Evolutionary conservation across 2,113 vertebrate species (phyloP), one percentile per base, ranked within the genome.

Genomic region (Neotragus moschatus): DNA sequence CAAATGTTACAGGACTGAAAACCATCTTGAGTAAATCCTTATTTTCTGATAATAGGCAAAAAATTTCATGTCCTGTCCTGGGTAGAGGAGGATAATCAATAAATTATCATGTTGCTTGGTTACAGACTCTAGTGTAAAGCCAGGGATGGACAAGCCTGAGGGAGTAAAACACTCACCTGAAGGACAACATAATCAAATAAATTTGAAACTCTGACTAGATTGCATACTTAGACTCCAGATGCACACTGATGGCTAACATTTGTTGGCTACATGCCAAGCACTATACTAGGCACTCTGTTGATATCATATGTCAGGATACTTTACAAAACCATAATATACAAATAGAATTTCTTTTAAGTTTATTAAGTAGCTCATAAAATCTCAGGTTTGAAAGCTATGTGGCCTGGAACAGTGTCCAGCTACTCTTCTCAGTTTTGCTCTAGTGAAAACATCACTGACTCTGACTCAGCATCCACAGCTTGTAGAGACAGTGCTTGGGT

Each of bases 1-100:
- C 82, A 93, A 95, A 90, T 93, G 81, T 93, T 56, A 84, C 1
- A 51, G 82, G 56, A 63, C 60, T 87, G 61, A 95, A 96, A 96
- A 86, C 2, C 55, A 92, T 81, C 28, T 60, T 82, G 84, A 8
- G 36, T 85, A 89, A 94, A 92, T 86, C 85, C 17, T 60, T 43
- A 23, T 86, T 94, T 85, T 70, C 60, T 73, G 75, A 51, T 60
- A 87, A 81, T 49, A 93, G 73, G 26, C 66, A 86, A 85, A 94
- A 86, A 43, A 80, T 45, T 96, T 97, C 47, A 43, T 87, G 21
- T 89, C 70, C 33, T 92, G 85, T 90, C 56, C 55, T 92, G 55
- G 39, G 28, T 80, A 92, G 60, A 73, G 30, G 70, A 92, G 43
- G 51, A 80, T 92, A 75, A 75, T 89, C 77, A 94, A 19, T 96